Evolutionary conservation across 2,797 vertebrate species (phyloP).

Genomic region (Cephalopachus bancanus): DNA sequence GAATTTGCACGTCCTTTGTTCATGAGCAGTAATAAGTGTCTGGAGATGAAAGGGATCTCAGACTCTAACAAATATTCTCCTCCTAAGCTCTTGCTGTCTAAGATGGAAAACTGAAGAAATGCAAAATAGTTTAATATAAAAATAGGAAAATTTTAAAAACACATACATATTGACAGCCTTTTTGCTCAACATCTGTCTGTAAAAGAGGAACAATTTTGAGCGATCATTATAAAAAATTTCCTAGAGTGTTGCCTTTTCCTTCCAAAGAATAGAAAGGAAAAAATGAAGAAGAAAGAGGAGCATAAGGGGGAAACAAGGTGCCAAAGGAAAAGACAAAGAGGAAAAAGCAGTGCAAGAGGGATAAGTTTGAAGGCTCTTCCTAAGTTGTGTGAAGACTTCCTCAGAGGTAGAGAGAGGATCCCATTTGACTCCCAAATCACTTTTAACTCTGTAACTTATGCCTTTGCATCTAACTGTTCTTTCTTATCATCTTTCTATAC

Average conservation of each 20-base stretch:
- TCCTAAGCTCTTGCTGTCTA: background rate
- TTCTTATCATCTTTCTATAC: background rate
- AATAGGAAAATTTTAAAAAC: constrained; percentile 42
- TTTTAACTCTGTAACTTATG: background rate
- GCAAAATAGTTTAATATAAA: constrained; percentile 33
- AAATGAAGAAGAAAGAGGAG: background rate
- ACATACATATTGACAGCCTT: background rate
- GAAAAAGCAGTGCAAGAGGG: background rate
- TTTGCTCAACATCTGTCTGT: background rate
- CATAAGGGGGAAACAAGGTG: background rate
- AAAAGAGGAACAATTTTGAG: background rate
- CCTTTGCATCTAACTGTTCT: background rate
- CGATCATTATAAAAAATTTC: background rate
- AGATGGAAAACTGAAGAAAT: background rate
- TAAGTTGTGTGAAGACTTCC: background rate
- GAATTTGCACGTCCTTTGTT: constrained; percentile 21
- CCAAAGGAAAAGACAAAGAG: background rate
- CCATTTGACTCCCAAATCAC: background rate
- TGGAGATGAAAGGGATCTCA: background rate
- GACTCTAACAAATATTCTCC: background rate
- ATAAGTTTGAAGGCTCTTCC: background rate
- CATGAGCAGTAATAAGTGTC: background rate
- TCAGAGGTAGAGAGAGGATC: background rate
- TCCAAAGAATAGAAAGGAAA: background rate
- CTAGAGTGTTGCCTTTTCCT: background rate